Base-by-base conservation (phyloP, 2,797 vertebrate genomes). In the Synanceia verrucosa region DNA sequence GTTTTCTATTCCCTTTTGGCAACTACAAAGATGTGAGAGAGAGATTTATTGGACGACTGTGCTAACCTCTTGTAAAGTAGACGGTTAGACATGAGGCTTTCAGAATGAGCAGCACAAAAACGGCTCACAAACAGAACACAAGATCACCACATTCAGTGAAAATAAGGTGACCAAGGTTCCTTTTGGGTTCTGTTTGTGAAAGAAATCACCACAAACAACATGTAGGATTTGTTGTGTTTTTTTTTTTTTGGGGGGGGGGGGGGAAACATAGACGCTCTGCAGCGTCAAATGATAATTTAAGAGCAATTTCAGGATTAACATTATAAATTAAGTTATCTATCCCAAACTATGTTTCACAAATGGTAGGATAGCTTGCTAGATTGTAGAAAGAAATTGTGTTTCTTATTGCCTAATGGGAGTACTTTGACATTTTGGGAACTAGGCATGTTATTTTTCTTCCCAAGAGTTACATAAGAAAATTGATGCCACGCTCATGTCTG, bases 21-120 rank as follows among this genome's bases (percentile, higher is more conserved):
- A 65, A 18, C 47, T 63, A 36, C 56, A 71, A 60, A 75, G 65
- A 83, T 57, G 44, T 65, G 28, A 26, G 50, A 57, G 47, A 33
- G 43, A 75, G 57, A 88, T 82, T 69, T 66, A 76, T 70, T 78
- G 29, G 39, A 36, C 68, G 59, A 9, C 33, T 78, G 53, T 65
- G 58, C 33, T 41, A 77, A 65, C 67, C 52, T 80, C 34, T 53
- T 64, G 53, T 78, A 53, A 68, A 58, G 43, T 47, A 43, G 24
- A 50, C 44, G 14, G 13, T 62, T 76, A 48, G 41, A 19, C 33
- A 55, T 5, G 13, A 58, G 47, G 33, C 52, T 68, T 57, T 63
- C 16, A 56, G 16, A 67, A 41, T 19, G 12, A 50, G 2, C 33
- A 14, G 31, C 51, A 44, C 41, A 61, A 67, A 79, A 65, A 28